Evolutionary conservation across 2,113 vertebrate genomes (phyloP), one percentile per base, ranked within the genome.

Genomic region (Numida meleagris): DNA sequence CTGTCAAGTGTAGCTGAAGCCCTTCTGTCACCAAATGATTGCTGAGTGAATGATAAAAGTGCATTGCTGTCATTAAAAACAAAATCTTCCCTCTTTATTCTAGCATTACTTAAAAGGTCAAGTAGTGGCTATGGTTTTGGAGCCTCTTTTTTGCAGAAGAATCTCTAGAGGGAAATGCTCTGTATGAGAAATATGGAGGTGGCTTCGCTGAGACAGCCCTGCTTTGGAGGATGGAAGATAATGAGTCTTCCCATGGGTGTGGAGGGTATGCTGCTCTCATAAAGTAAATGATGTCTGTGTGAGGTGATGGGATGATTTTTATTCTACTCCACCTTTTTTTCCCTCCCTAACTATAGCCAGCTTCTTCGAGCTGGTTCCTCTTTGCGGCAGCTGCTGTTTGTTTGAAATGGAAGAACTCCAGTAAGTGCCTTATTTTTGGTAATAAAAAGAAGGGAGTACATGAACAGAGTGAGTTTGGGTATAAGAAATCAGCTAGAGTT

Each of bases 231-330:
- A 50, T 3, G 14, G 62, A 63, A 50, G 43, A 21, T 7, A 4
- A 55, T 57, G 61, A 34, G 11, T 5, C 9, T 71, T n/a, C 43
- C 8, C 12, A 3, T 19, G 12, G 36, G 10, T 48, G 63, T 17
- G 48, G 34, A 48, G 25, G 6, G 4, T 71, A 43, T 0, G 0
- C 9, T 4, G 4, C 12, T 1, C 29, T 68, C 29, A 5, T 6
- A 81, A 78, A 36, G 34, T 68, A 61, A 17, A 0, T 20, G 17
- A 4, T 85, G 53, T 36, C 72, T 82, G 33, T 36, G 70, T 20
- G 43, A n/a, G 71, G 5, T 20, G 40, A 21, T 31, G 24, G 40
- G 20, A 13, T 51, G 36, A 1, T 9, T 80, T 83, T 89, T 50
- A 67, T 84, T 86, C 36, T 11, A 14, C 20, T 75, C 29, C 11